Percentiles rank a stretch among this genome's conserved stretches.
Conservation (phyloP, 2,888 invertebrate species). For the Pseudolycoriella hygida region DNA sequence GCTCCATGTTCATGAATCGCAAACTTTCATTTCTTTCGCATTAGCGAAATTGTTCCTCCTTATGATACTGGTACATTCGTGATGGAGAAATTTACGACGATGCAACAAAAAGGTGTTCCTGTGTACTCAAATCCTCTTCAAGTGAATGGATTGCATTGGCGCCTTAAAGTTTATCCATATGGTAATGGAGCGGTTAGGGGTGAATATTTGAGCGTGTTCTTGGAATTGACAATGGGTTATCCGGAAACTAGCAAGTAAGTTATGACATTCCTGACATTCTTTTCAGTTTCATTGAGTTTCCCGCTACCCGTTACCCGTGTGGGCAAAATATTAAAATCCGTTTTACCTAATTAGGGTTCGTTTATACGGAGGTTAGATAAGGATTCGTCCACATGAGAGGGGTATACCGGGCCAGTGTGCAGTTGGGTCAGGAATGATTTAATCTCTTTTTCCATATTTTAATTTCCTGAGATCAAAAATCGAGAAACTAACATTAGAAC, state of each 20-base stretch:
- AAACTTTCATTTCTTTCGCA: slow-evolving; percentile 12
- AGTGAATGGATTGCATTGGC: slow-evolving; percentile 80
- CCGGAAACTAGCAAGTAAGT: slow-evolving; percentile 75
- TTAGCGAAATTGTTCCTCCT: slow-evolving; percentile 78
- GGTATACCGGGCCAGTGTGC: too few species aligned
- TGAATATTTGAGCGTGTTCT: slow-evolving; percentile 81
- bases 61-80: slow-evolving; percentile 85
- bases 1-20: background rate
- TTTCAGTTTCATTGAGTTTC: too few species aligned
- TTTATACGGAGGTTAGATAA: too few species aligned
- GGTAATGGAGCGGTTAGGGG: slow-evolving; percentile 90
- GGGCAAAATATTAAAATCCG: too few species aligned
- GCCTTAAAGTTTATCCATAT: slow-evolving; percentile 80
- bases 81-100: slow-evolving; percentile 66
- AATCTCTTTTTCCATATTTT: too few species aligned
- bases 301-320: too few species aligned
- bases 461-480: too few species aligned
- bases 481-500: too few species aligned
- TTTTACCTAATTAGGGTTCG: too few species aligned
- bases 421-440: too few species aligned
- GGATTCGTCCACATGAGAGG: too few species aligned
- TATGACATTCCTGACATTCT: background rate
- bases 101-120: slow-evolving; percentile 78
- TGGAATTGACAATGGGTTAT: slow-evolving; percentile 77
- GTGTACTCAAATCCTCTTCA: slow-evolving; percentile 80